These are phyloP conservation scores for Dasysyrphus albostriatus DNA, from an alignment of 2,888 invertebrate species.

Conservation along the genomic window DNA sequence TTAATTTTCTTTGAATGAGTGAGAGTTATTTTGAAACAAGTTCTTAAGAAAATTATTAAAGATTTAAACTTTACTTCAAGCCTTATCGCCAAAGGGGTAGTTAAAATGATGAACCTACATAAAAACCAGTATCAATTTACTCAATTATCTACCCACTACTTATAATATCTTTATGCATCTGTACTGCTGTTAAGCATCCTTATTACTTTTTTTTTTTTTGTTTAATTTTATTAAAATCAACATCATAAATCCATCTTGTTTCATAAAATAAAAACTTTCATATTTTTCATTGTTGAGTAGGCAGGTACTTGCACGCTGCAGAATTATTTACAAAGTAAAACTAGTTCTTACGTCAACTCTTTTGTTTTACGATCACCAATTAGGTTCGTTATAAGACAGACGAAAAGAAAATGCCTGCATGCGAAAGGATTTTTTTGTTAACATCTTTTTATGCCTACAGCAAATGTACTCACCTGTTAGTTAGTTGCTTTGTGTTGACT, in stretches of 20 bases:
- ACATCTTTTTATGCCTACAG: neutral
- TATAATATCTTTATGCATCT: neutral
- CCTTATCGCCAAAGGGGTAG: neutral
- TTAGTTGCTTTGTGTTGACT: constrained; percentile 21
- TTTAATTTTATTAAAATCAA: neutral
- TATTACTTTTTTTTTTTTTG: neutral
- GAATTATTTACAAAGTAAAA: neutral
- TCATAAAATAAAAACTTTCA: constrained; percentile 15
- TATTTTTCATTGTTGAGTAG: constrained; percentile 9
- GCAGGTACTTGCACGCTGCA: neutral
- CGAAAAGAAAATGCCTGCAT: neutral
- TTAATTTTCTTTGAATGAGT: neutral
- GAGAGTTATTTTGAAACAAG: neutral
- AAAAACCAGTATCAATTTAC: neutral
- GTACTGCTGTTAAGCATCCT: neutral
- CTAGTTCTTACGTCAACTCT: constrained; percentile 59
- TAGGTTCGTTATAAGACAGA: constrained; percentile 31
- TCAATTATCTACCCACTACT: neutral
- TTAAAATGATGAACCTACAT: neutral
- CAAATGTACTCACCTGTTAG: constrained; percentile 48
- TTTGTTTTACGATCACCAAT: constrained; percentile 50
- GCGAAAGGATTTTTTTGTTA: constrained; percentile 14
- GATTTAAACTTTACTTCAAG: neutral
- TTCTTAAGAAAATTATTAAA: neutral
- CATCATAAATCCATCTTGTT: constrained; percentile 28